Base-by-base conservation (phyloP, 2,888 invertebrate genomes). In the Alitta virens region DNA sequence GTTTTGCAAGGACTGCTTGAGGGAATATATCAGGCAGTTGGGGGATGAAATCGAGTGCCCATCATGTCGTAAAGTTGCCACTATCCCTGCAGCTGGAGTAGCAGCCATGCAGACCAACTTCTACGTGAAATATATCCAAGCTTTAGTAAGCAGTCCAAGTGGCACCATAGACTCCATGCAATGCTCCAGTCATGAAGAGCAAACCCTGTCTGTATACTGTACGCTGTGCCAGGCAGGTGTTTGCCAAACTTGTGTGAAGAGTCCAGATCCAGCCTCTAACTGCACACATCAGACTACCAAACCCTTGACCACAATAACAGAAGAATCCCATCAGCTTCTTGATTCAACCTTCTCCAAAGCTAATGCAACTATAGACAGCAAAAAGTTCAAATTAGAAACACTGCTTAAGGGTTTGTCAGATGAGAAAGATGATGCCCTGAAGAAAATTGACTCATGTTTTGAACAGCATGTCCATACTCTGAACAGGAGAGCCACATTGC, bases 1-100 rank as follows among this genome's bases (percentile, higher is more conserved):
- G 1, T 80, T 81, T 71, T 81, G 81, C 65, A 70, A 80, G 61
- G 77, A 78, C 43, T 81, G 81, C 54, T 72, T 81, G 14, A 66
- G 70, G 23, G 76, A 79, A 68, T 71, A 71, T 51, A 65, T 68
- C 26, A 52, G 60, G 9, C 71, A 70, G 63, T 62, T 66, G 46
- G 70, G 70, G 26, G 71, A 71, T 24, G 71, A 71, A 23, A 70
- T 71, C 33, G 71, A 71, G 52, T 71, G 71, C 56, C 71, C 71
- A 1, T 70, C 70, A 2, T 71, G 71, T 56, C 62, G 71, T 2
- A 71, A 69, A 38, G 55, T 68, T 0, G 65, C 71, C 23, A 70
- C 63, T 21, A 66, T 71, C 49, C 71, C 71, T 7, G 64, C 68
- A 7, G 71, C 70, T 7, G 71, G 71, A 16, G 69, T 71, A 12